Percentiles rank a stretch among this genome's conserved stretches.
Conservation (phyloP, 2,113 vertebrate genomes). For the Hipposideros armiger region DNA sequence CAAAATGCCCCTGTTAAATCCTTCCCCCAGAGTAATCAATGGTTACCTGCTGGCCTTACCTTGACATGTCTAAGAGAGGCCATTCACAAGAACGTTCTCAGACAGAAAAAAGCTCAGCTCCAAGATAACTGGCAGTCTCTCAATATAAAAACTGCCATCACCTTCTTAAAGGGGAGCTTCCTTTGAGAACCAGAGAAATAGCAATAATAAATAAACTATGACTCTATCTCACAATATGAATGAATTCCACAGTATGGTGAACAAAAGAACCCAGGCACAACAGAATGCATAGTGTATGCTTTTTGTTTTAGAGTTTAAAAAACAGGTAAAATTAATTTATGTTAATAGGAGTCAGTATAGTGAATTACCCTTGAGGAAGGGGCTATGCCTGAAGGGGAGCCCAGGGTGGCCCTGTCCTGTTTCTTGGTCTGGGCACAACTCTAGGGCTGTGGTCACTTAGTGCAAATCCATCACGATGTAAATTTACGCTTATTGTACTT, state of each 20-base stretch:
- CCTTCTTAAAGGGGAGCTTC: neutral
- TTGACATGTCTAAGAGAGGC: neutral
- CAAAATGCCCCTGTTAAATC: neutral
- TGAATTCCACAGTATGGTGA: neutral
- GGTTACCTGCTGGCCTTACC: neutral
- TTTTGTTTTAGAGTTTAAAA: neutral
- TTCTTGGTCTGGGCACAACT: neutral
- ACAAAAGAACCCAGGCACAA: neutral
- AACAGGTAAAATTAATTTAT: neutral
- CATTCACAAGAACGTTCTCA: neutral
- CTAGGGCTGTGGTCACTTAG: neutral
- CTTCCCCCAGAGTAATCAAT: neutral
- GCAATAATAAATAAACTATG: neutral
- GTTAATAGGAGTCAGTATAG: neutral
- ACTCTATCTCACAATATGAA: neutral
- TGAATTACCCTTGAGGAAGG: neutral
- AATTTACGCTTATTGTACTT: neutral
- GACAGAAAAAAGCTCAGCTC: neutral
- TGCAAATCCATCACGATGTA: neutral
- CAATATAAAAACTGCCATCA: neutral
- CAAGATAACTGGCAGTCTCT: neutral
- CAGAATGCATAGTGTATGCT: neutral
- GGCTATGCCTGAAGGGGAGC: neutral
- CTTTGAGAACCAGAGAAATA: neutral
- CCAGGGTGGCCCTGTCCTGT: neutral